Percentiles rank a stretch among this genome's conserved stretches.
Evolutionary conservation across 2,113 vertebrate species (phyloP).

Genomic region (Actinemys pallida): DNA sequence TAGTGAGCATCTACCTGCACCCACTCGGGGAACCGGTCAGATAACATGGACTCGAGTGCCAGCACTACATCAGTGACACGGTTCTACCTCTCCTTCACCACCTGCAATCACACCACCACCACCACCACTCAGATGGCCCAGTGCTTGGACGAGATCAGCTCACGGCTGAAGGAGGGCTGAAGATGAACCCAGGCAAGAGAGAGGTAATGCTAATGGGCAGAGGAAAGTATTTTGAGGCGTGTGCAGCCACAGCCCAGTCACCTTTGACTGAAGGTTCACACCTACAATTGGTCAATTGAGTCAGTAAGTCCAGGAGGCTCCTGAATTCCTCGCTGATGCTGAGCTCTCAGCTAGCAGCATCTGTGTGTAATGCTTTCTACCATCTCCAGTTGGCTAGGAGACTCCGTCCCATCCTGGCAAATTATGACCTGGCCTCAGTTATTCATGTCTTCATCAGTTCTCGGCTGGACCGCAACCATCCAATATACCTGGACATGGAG

Average conservation of each 20-base stretch:
- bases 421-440: neutral
- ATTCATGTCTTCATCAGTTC: neutral
- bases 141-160: neutral
- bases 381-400: neutral
- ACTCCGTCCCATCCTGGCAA: neutral
- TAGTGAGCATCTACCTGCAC: neutral
- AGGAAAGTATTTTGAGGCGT: neutral
- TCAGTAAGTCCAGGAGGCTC: neutral
- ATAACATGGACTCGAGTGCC: neutral
- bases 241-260: neutral
- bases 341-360: neutral
- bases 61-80: neutral
- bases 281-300: neutral
- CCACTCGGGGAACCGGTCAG: neutral
- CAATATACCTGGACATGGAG: neutral
- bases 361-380: neutral
- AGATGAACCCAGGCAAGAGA: neutral
- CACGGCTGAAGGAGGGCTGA: too few species aligned
- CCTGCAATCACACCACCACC: neutral
- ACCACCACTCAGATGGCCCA: fast-evolving
- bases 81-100: neutral
- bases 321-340: neutral
- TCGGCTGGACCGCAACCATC: neutral
- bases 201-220: neutral
- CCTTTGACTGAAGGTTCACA: neutral